Percentiles rank a stretch among this genome's conserved stretches.
These are phyloP conservation scores for Empidonax traillii DNA, from an alignment of 2,113 vertebrate species.

Conservation along the genomic window DNA sequence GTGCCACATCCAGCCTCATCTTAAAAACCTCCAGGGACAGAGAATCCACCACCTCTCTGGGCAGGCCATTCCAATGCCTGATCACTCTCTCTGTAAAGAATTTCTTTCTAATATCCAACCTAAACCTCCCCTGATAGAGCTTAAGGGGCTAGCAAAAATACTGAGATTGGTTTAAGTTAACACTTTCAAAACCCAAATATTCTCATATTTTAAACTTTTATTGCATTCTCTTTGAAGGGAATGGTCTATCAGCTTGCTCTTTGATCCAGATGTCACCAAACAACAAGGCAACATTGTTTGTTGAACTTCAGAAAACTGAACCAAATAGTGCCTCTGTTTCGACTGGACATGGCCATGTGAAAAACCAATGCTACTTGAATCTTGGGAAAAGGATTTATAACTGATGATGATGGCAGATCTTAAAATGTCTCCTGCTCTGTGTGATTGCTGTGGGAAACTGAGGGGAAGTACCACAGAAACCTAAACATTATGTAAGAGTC, in stretches of 20 bases:
- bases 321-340: not conserved
- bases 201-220: not conserved
- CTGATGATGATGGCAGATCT: not conserved
- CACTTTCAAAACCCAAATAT: not conserved
- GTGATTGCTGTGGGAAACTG: conserved; percentile 51
- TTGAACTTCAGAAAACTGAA: not conserved
- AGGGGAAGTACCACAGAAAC: conserved; percentile 32
- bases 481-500: not conserved
- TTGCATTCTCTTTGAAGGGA: not conserved
- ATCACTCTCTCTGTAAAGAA: too few species aligned
- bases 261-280: not conserved
- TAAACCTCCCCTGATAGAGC: too few species aligned
- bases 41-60: too few species aligned
- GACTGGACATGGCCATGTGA: accelerated
- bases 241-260: not conserved
- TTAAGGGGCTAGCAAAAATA: not conserved
- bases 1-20: too few species aligned
- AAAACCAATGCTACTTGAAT: not conserved
- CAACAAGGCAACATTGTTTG: not conserved
- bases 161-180: not conserved
- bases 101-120: too few species aligned
- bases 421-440: not conserved
- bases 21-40: too few species aligned
- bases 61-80: too few species aligned
- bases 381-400: not conserved